Conservation (phyloP, 2,113 vertebrate species). For the Sylvietta virens region DNA sequence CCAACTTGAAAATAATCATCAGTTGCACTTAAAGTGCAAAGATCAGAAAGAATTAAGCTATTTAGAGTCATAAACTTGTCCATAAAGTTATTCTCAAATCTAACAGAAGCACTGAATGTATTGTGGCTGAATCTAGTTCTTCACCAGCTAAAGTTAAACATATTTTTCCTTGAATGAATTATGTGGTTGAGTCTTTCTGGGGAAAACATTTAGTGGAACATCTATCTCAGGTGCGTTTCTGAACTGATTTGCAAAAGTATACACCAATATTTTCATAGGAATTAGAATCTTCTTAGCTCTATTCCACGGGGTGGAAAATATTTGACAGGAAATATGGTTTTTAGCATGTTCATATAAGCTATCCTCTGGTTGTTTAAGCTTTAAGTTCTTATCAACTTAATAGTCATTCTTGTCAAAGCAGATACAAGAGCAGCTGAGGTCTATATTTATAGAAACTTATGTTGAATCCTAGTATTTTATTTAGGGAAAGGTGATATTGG, state of each 20-base stretch:
- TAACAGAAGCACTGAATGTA: background rate
- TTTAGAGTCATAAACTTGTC: background rate
- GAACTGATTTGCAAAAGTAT: background rate
- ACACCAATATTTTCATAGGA: background rate
- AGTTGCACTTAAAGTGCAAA: background rate
- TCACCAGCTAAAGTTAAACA: background rate
- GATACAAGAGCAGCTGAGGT: background rate
- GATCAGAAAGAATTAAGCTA: background rate
- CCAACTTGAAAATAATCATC: background rate
- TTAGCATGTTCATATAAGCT: constrained; percentile 31
- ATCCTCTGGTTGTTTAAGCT: background rate
- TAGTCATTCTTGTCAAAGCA: background rate
- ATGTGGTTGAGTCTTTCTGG: background rate
- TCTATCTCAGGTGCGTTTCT: background rate
- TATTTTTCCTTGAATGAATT: background rate
- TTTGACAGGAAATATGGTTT: constrained; percentile 8
- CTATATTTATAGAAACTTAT: background rate
- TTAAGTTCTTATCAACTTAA: constrained; percentile 28
- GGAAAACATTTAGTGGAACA: background rate
- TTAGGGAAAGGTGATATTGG: background rate
- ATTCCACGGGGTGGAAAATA: background rate
- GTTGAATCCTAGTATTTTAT: background rate
- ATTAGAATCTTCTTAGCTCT: background rate
- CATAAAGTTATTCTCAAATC: background rate
- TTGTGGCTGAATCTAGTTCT: background rate